A percentile compares a stretch with the other conserved stretches of the same genome.
These are phyloP conservation scores for Drosophila paulistorum DNA, from an alignment of 1,140 invertebrate genomes.

Conservation along the genomic window DNA sequence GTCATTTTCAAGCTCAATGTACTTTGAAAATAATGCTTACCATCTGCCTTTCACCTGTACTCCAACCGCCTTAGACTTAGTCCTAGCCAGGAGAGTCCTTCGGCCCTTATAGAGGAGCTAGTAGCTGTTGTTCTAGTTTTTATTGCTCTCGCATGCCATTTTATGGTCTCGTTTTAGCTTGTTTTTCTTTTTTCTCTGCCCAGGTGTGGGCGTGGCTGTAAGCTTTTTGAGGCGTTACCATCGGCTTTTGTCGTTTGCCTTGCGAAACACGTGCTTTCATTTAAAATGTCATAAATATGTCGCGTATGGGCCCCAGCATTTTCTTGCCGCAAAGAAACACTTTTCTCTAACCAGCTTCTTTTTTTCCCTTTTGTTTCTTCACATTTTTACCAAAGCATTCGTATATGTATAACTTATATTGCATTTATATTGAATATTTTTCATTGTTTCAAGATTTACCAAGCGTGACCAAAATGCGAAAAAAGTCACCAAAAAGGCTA, in stretches of 20 bases:
- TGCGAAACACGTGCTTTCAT: conserved; percentile 71
- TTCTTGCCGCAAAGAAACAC: conserved; percentile 27
- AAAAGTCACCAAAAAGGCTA: not conserved
- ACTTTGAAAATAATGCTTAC: conserved; percentile 72
- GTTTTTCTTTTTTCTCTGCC: conserved; percentile 5
- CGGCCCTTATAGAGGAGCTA: not conserved
- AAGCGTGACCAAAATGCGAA: conserved; percentile 43
- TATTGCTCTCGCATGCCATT: conserved; percentile 71
- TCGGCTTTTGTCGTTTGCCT: conserved; percentile 36
- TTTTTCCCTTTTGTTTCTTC: conserved; percentile 17
- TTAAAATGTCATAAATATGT: conserved; percentile 72
- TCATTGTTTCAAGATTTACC: conserved; percentile 29
- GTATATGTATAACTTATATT: conserved; percentile 44
- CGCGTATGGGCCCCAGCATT: conserved; percentile 26
- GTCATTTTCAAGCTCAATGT: conserved; percentile 81
- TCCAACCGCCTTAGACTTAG: not conserved
- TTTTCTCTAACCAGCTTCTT: conserved; percentile 17
- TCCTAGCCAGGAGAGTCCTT: conserved; percentile 5
- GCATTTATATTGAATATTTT: conserved; percentile 59
- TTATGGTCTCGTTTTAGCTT: conserved; percentile 72
- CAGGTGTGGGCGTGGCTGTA: conserved; percentile 16
- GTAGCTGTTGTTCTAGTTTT: conserved; percentile 75
- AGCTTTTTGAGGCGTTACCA: conserved; percentile 46
- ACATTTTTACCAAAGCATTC: conserved; percentile 39
- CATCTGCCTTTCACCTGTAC: conserved; percentile 49